Base-by-base conservation (phyloP, 2,113 vertebrate genomes). In the Rhabdornis inornatus region DNA sequence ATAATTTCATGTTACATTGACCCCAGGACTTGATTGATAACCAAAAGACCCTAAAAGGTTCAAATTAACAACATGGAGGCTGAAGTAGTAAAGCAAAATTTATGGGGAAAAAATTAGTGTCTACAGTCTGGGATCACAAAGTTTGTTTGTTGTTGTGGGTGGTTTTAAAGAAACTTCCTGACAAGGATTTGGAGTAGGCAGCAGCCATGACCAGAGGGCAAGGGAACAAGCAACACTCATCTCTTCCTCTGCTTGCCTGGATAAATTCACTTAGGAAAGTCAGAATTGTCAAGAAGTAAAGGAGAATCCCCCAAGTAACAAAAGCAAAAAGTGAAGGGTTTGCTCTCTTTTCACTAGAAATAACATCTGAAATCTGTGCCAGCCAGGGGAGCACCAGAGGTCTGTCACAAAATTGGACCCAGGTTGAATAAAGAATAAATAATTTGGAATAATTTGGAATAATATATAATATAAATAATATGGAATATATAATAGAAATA, bases 61-160 rank as follows among this genome's bases (percentile, higher is more conserved):
- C 6, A 30, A 21, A 11, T 22, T 18, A 53, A n/a, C 11, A 89
- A 15, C 30, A 25, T 1, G 9, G 47, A 89, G 25, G 13, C 15
- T 74, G 75, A 55, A 86, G 66, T 0, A 52, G 23, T 19, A 12
- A 20, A 47, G 52, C 6, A 47, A 80, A 87, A 87, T 13, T 49
- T 50, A 44, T 0, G 20, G 10, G 23, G 2, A 23, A n/a, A 61
- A 77, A 61, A n/a, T 30, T 1, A 68, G 1, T 2, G 3, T 18
- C 45, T 59, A 9, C 1, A 1, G 8, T 40, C 65, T 40, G 33
- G 24, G 20, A 55, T 59, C 37, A 42, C 24, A 39, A 57, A 24
- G 19, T 45, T 81, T 70, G 40, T 21, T 83, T 86, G 17, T 55
- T 82, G 18, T 56, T 55, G n/a, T 0, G 3, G 15, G 10, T 33